A percentile compares a stretch with the other conserved stretches of the same genome.
Conservation (phyloP, 1,140 invertebrate genomes). For the Ceratosolen solmsi region DNA sequence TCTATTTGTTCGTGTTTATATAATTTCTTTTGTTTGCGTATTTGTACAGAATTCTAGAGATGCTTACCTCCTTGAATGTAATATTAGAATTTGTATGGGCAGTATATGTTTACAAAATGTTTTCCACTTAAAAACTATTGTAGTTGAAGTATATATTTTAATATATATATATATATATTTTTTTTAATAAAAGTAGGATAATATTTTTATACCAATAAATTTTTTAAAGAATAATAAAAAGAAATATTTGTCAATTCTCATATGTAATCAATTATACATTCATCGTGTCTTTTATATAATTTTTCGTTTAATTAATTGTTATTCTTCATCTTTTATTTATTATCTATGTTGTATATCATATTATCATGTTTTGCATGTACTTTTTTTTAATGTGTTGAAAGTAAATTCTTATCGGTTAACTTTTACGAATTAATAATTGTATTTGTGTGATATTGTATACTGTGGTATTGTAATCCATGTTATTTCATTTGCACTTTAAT, state of each 20-base stretch:
- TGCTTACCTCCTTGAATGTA: not conserved
- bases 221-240: no score
- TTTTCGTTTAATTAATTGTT: not conserved
- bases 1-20: not conserved
- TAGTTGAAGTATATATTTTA: no score
- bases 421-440: not conserved
- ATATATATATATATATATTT: no score
- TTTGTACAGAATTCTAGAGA: not conserved
- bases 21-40: not conserved
- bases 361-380: not conserved
- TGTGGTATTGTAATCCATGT: not conserved
- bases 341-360: not conserved
- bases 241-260: no score
- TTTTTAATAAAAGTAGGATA: no score
- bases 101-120: not conserved
- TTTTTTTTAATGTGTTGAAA: not conserved
- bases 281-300: not conserved
- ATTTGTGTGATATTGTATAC: not conserved
- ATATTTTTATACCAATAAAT: no score
- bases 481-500: constrained; percentile 11
- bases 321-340: not conserved
- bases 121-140: not conserved
- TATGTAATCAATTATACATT: no score
- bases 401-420: not conserved
- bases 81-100: not conserved